Conservation (phyloP, 1,140 invertebrate genomes). For the Papilio dardanus region DNA sequence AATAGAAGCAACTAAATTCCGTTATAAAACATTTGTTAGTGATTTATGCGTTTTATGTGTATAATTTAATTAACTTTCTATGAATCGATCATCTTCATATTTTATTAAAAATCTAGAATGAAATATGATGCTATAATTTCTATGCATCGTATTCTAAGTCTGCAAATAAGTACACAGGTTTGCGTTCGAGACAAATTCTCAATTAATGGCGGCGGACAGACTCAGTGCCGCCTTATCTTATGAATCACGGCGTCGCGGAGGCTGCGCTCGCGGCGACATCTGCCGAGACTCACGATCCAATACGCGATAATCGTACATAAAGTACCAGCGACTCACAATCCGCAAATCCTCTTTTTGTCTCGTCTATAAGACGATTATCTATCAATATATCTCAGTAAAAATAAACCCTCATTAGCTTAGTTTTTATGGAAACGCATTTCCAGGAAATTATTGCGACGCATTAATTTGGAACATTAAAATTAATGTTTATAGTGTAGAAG, state of each 20-base stretch:
- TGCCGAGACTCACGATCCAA: constrained; percentile 56
- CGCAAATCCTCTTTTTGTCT: constrained; percentile 47
- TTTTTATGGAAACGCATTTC: constrained; percentile 31
- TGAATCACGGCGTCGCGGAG: constrained; percentile 52
- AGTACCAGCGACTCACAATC: constrained; percentile 56
- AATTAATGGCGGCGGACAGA: constrained; percentile 55
- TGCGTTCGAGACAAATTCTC: constrained; percentile 43
- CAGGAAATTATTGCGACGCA: constrained; percentile 6
- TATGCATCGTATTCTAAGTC: background rate
- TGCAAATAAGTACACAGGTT: constrained; percentile 30
- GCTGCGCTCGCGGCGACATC: constrained; percentile 64
- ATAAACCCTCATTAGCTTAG: constrained; percentile 30
- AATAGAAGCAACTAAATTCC: background rate
- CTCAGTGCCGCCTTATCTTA: constrained; percentile 48
- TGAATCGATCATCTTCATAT: background rate
- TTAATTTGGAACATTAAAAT: constrained; percentile 8
- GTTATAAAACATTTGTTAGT: background rate
- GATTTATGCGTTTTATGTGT: background rate
- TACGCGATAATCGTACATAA: constrained; percentile 50
- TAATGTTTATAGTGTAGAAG: constrained; percentile 1
- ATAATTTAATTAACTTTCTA: background rate
- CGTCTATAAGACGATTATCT: constrained; percentile 36
- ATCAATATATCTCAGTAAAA: constrained; percentile 26
- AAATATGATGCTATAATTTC: background rate
- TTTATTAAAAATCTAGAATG: background rate